Conservation (phyloP, 2,113 vertebrate genomes). For the Menidia beryllina region DNA sequence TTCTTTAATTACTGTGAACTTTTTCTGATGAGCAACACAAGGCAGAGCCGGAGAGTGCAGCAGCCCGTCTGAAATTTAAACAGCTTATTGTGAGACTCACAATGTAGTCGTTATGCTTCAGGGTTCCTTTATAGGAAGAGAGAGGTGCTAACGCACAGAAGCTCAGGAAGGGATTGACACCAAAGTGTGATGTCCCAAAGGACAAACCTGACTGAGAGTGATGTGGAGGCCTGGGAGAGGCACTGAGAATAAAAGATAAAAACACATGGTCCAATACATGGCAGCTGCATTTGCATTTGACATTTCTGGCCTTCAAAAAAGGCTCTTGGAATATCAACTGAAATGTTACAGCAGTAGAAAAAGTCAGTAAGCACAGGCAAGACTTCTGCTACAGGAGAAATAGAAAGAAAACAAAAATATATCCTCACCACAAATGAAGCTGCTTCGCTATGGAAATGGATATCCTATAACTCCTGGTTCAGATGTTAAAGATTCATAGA, state of each 20-base stretch:
- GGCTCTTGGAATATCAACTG: background rate
- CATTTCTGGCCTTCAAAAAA: slow-evolving; percentile 55
- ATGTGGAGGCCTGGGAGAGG: slow-evolving; percentile 7
- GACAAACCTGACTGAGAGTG: slow-evolving; percentile 35
- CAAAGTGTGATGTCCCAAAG: slow-evolving; percentile 36
- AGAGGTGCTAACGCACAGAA: slow-evolving; percentile 18
- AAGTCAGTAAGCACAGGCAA: slow-evolving; percentile 6
- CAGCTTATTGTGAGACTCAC: slow-evolving; percentile 57
- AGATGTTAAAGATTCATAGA: slow-evolving; percentile 50
- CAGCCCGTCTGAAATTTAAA: slow-evolving; percentile 24
- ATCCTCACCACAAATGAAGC: slow-evolving; percentile 19
- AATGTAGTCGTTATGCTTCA: slow-evolving; percentile 54
- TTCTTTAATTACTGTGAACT: background rate
- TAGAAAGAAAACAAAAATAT: background rate
- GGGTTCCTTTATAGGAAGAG: slow-evolving; percentile 23
- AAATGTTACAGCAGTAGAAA: slow-evolving; percentile 34
- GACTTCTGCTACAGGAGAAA: slow-evolving; percentile 16
- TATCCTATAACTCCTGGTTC: slow-evolving; percentile 31
- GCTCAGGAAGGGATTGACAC: slow-evolving; percentile 57
- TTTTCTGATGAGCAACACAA: background rate
- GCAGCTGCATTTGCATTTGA: slow-evolving; percentile 70
- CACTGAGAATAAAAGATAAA: slow-evolving; percentile 19
- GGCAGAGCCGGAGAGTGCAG: background rate
- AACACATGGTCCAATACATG: slow-evolving; percentile 29
- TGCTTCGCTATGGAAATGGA: slow-evolving; percentile 11